Evolutionary conservation across 2,888 invertebrate species (phyloP).

Genomic region (Yponomeuta sedellus): DNA sequence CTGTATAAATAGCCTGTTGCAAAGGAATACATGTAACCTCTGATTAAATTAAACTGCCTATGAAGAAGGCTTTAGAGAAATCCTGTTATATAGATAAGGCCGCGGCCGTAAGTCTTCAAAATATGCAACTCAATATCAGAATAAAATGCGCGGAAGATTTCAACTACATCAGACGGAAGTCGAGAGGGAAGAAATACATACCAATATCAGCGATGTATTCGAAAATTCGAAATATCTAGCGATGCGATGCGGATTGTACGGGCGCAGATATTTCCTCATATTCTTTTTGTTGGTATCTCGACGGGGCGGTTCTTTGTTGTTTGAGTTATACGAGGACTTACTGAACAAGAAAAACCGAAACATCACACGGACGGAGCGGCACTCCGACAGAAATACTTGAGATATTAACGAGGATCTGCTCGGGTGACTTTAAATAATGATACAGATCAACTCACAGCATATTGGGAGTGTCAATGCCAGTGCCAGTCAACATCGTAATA

Average conservation of each 20-base stretch:
- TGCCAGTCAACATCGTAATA: background rate
- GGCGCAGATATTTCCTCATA: conserved; percentile 64
- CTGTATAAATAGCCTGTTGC: background rate
- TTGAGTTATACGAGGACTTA: conserved; percentile 57
- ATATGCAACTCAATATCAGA: conserved; percentile 2
- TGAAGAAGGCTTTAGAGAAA: no score
- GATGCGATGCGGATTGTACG: conserved; percentile 59
- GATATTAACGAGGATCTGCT: background rate
- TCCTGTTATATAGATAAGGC: background rate
- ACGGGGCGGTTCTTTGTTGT: conserved; percentile 62
- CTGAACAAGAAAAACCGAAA: conserved; percentile 58
- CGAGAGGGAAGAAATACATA: conserved; percentile 57
- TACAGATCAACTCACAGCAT: background rate
- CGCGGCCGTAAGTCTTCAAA: background rate
- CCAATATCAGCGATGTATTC: conserved; percentile 63
- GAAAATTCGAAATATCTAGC: conserved; percentile 34
- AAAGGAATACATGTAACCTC: background rate
- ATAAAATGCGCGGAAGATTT: conserved; percentile 25
- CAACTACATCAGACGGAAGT: conserved; percentile 33
- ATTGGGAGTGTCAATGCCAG: background rate
- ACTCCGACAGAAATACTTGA: background rate
- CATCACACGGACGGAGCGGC: conserved; percentile 48
- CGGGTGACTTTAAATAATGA: background rate
- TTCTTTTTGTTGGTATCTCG: conserved; percentile 63
- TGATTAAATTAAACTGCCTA: no score